phyloP scores from a whole-genome alignment of 2,888 invertebrate species.

The Platypus cylindrus region DNA sequence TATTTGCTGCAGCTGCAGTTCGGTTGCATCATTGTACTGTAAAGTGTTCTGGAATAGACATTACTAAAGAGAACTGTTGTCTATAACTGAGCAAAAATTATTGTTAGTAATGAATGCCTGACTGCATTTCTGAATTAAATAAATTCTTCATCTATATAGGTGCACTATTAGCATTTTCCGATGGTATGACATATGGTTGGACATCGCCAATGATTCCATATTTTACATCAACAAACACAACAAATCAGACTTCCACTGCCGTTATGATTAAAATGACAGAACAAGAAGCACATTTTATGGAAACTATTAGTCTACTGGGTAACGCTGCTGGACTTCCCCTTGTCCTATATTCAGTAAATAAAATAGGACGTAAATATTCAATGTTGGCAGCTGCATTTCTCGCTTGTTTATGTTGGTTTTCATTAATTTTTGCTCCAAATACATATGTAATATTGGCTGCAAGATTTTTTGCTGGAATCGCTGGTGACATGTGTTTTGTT shows the following conservation, averaged over 20 bases:
- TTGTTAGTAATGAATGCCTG: no score
- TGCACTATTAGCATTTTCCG: constrained; percentile 29
- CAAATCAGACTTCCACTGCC: no score
- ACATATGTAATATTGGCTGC: constrained; percentile 24
- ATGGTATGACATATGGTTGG: constrained; percentile 33
- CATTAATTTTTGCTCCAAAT: constrained; percentile 23
- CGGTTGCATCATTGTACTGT: no score
- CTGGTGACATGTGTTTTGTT: constrained; percentile 29
- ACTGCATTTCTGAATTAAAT: no score
- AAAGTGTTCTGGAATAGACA: no score
- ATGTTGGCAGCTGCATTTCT: constrained; percentile 24
- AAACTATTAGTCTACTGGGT: constrained; percentile 20
- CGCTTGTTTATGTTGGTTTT: constrained; percentile 21
- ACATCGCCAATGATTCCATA: constrained; percentile 29
- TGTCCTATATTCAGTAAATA: constrained; percentile 22
- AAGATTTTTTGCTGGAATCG: constrained; percentile 27
- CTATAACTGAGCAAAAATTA: no score
- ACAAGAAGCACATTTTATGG: constrained; percentile 18
- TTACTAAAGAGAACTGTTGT: no score
- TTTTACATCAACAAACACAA: constrained; percentile 13
- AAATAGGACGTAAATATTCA: constrained; percentile 24
- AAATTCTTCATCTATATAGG: constrained; percentile 19
- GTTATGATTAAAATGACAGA: constrained; percentile 23
- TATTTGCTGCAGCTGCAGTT: no score
- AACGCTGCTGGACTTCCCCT: constrained; percentile 22